A percentile compares a stretch with the other conserved stretches of the same genome.
These are phyloP conservation scores for Spinibarbus caldwelli DNA, from an alignment of 2,797 vertebrate species.

Conservation along the genomic window DNA sequence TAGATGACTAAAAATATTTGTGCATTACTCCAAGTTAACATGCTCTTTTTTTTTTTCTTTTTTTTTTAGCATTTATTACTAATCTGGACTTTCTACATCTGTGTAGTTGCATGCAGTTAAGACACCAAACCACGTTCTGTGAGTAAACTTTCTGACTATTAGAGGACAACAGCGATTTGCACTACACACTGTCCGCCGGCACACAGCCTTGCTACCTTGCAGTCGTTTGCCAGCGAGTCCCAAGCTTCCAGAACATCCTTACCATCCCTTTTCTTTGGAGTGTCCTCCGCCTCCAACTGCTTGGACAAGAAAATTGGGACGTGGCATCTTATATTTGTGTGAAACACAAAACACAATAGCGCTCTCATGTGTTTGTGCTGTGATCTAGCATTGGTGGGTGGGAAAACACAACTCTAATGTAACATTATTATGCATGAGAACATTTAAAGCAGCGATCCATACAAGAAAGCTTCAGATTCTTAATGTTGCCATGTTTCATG, in stretches of 20 bases:
- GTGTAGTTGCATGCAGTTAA: conserved; percentile 18
- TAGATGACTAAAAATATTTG: neutral
- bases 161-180: conserved; percentile 29
- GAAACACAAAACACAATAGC: conserved; percentile 31
- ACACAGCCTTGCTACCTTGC: conserved; percentile 81
- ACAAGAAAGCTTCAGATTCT: conserved; percentile 4
- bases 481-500: conserved; percentile 46
- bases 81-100: neutral
- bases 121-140: neutral
- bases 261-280: conserved; percentile 77
- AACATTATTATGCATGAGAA: neutral
- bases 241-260: conserved; percentile 79
- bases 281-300: conserved; percentile 79
- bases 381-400: neutral
- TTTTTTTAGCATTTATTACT: neutral
- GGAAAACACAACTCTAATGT: neutral
- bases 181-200: conserved; percentile 29
- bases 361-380: conserved; percentile 23
- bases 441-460: conserved; percentile 17
- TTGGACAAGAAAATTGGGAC: conserved; percentile 76
- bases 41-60: neutral
- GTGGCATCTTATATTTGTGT: conserved; percentile 64
- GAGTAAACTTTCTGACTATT: conserved; percentile 2
- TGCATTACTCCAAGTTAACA: neutral
- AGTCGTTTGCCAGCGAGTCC: conserved; percentile 82